A percentile compares a stretch with the other conserved stretches of the same genome.
These are phyloP conservation scores for Andrena haemorrhoa DNA, from an alignment of 2,888 invertebrate genomes.

Conservation along the genomic window DNA sequence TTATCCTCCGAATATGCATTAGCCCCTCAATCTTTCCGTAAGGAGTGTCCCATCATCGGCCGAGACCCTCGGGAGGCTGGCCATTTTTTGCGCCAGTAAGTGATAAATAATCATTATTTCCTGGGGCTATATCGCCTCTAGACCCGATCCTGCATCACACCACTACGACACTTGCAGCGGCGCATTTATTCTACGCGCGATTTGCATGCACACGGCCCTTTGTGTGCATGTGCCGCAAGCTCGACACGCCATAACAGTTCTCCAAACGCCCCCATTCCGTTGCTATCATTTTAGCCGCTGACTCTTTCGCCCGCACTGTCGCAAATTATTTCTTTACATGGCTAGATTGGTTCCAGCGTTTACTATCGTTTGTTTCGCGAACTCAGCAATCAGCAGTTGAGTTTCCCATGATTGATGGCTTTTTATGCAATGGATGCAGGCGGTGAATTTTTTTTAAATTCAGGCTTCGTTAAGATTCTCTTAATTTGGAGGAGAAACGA, in stretches of 20 bases:
- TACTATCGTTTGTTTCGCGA: too few relatives aligned
- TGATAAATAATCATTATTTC: constrained; percentile 42
- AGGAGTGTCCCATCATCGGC: not conserved
- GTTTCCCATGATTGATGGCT: too few relatives aligned
- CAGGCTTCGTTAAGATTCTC: too few relatives aligned
- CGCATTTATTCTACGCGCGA: constrained; percentile 55
- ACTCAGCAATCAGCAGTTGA: too few relatives aligned
- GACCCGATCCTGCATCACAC: constrained; percentile 40
- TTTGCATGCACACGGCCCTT: constrained; percentile 50
- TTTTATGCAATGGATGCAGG: too few relatives aligned
- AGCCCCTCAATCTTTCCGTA: constrained; percentile 6
- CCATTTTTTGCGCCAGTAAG: not conserved
- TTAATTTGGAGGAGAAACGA: not conserved
- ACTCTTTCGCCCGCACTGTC: not conserved
- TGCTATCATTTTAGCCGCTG: constrained; percentile 11
- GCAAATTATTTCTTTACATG: not conserved
- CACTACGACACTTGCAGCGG: constrained; percentile 29
- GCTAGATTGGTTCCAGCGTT: too few relatives aligned
- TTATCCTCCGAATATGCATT: constrained; percentile 29
- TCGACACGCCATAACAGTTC: constrained; percentile 51
- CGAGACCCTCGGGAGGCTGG: not conserved
- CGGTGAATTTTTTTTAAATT: too few relatives aligned
- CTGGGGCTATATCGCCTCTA: constrained; percentile 15
- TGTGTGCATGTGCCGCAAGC: constrained; percentile 31
- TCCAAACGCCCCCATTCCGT: constrained; percentile 51